These are phyloP conservation scores for Poeciliopsis presidionis DNA, from an alignment of 2,797 vertebrate genomes.

Conservation along the genomic window DNA sequence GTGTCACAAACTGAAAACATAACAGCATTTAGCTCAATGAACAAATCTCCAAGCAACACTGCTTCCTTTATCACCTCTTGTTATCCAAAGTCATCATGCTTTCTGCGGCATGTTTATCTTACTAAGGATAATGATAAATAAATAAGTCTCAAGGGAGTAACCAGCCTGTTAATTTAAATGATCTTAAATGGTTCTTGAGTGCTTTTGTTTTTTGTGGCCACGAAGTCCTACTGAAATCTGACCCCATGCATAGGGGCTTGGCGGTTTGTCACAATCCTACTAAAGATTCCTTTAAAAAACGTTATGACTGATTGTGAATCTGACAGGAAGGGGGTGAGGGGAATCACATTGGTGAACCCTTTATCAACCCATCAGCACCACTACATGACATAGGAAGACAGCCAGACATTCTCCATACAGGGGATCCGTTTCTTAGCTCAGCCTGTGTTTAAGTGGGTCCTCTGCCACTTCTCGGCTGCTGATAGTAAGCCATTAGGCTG, in stretches of 20 bases:
- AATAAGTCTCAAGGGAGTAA: conserved; percentile 50
- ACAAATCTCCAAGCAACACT: conserved; percentile 32
- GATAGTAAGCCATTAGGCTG: conserved; percentile 73
- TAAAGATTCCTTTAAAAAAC: conserved; percentile 48
- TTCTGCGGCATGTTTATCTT: conserved; percentile 61
- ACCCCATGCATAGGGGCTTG: conserved; percentile 56
- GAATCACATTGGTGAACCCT: conserved; percentile 62
- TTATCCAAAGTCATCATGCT: conserved; percentile 56
- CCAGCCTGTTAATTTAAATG: conserved; percentile 49
- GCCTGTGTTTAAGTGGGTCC: conserved; percentile 69
- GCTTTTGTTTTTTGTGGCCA: conserved; percentile 58
- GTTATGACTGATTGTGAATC: conserved; percentile 52
- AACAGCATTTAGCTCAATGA: conserved; percentile 27
- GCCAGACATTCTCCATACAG: conserved; percentile 71
- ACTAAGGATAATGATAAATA: conserved; percentile 63
- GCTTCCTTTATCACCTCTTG: conserved; percentile 42
- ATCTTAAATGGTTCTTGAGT: conserved; percentile 40
- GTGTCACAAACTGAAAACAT: conserved; percentile 28
- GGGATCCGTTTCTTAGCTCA: conserved; percentile 65
- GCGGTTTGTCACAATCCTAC: conserved; percentile 73
- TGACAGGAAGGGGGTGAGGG: conserved; percentile 53
- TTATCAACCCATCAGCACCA: conserved; percentile 74
- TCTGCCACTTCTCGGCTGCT: conserved; percentile 66
- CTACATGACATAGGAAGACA: conserved; percentile 68
- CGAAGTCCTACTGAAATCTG: conserved; percentile 68